A percentile compares a stretch with the other conserved stretches of the same genome.
Evolutionary conservation across 2,888 invertebrate species (phyloP).

Genomic region (Drosophila affinis): DNA sequence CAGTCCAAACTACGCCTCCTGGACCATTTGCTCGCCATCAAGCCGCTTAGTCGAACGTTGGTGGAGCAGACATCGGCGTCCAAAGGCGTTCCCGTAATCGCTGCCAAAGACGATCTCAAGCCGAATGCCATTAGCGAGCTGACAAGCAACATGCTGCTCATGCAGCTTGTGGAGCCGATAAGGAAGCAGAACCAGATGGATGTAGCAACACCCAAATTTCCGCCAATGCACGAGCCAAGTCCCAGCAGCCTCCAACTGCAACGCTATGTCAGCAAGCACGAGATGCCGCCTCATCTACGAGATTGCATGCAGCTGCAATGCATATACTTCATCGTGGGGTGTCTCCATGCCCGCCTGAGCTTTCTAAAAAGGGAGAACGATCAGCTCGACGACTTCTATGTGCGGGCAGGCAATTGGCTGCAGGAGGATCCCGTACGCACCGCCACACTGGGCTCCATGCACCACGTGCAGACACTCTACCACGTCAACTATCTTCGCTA

Average conservation of each 20-base stretch:
- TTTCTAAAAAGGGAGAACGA: conserved; percentile 73
- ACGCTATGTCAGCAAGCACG: conserved; percentile 50
- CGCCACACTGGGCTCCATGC: conserved; percentile 48
- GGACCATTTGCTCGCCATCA: conserved; percentile 64
- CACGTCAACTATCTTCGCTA: conserved; percentile 77
- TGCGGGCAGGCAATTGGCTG: conserved; percentile 63
- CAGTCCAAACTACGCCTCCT: conserved; percentile 71
- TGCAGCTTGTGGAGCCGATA: conserved; percentile 72
- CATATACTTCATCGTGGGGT: conserved; percentile 75
- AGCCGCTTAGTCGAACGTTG: conserved; percentile 4
- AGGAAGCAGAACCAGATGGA: conserved; percentile 66
- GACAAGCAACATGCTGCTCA: conserved; percentile 39
- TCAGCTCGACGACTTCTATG: conserved; percentile 73
- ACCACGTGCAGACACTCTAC: conserved; percentile 65
- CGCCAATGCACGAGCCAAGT: neutral
- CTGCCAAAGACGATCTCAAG: neutral
- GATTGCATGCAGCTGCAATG: conserved; percentile 66
- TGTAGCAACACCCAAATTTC: neutral
- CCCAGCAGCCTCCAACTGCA: conserved; percentile 43
- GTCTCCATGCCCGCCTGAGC: conserved; percentile 75
- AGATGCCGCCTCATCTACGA: conserved; percentile 33
- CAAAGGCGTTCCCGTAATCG: neutral
- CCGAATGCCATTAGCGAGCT: conserved; percentile 43
- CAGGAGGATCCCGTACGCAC: conserved; percentile 28
- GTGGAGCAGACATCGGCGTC: neutral